These are phyloP conservation scores for Dolomedes plantarius DNA, from an alignment of 2,888 invertebrate species.

Conservation along the genomic window DNA sequence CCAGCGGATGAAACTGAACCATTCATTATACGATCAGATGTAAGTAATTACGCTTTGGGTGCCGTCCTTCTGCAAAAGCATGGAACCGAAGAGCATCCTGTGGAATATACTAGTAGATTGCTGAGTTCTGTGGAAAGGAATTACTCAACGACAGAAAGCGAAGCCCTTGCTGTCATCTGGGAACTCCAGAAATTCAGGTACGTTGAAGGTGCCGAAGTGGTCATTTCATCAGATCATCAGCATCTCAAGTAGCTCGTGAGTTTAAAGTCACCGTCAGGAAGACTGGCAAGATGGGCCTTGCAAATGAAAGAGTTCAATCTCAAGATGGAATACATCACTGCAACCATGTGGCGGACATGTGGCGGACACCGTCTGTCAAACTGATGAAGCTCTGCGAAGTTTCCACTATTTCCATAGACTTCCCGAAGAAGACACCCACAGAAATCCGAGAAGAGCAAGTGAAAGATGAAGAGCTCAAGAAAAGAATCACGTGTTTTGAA, in stretches of 20 bases:
- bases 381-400: neutral
- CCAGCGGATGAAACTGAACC: neutral
- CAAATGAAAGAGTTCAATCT: neutral
- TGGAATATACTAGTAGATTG: neutral
- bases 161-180: slow-evolving; percentile 8
- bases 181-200: neutral
- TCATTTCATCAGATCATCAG: neutral
- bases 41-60: neutral
- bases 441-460: neutral
- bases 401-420: neutral
- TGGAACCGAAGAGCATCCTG: neutral
- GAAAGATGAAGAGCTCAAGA: neutral
- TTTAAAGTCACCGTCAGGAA: neutral
- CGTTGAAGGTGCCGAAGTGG: neutral
- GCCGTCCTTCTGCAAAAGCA: neutral
- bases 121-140: neutral
- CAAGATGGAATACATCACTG: neutral
- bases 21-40: neutral
- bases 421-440: neutral
- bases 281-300: neutral
- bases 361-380: neutral
- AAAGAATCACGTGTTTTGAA: slow-evolving; percentile 50
- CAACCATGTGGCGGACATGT: neutral
- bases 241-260: neutral
- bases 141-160: neutral